phyloP scores from a whole-genome alignment of 2,113 vertebrate species.

The Pycnonotus jocosus region DNA sequence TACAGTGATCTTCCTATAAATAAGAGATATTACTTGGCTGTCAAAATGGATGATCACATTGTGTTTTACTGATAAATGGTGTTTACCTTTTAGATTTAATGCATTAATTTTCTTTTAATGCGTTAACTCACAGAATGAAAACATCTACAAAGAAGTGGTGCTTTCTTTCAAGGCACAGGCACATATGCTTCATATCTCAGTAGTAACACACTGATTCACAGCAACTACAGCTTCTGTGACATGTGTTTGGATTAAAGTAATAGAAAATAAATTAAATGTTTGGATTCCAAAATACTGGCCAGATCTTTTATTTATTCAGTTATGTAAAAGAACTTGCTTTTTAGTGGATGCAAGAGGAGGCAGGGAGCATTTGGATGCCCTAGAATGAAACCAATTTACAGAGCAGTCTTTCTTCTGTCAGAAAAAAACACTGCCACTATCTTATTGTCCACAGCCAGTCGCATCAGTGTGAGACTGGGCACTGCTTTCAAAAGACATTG shows the following conservation, averaged over 20 bases:
- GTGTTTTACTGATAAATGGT: background rate
- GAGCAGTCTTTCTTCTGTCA: background rate
- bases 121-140: rapidly evolving
- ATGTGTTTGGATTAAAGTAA: background rate
- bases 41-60: background rate
- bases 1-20: background rate
- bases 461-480: background rate
- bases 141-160: background rate
- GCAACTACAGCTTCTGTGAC: background rate
- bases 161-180: background rate
- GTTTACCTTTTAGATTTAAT: background rate
- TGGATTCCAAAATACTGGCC: background rate
- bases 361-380: background rate
- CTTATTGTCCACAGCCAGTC: background rate
- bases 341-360: background rate
- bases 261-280: background rate
- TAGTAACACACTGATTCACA: background rate
- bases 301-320: background rate
- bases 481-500: background rate
- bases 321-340: background rate
- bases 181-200: background rate
- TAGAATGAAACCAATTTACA: background rate
- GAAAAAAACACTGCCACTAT: background rate
- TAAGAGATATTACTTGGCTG: background rate
- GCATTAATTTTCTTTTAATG: rapidly evolving